phyloP scores from a whole-genome alignment of 2,888 invertebrate species.

The Chrysodeixis includens region DNA sequence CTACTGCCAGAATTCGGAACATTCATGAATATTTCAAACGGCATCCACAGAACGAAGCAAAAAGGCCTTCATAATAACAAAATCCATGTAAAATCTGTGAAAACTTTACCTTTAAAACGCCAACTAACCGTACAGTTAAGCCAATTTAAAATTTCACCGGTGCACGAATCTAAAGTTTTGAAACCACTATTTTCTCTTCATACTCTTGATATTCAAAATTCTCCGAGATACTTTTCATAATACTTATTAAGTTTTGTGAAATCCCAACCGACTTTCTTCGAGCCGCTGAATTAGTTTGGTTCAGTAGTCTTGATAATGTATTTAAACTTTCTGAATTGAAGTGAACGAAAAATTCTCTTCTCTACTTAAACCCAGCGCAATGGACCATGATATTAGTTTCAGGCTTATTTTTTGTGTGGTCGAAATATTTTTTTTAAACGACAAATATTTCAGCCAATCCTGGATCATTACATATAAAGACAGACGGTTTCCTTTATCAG shows the following conservation, averaged over 20 bases:
- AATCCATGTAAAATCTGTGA: constrained; percentile 20
- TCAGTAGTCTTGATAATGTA: constrained; percentile 6
- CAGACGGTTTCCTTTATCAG: too few species aligned
- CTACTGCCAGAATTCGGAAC: neutral
- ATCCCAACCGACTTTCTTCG: constrained; percentile 16
- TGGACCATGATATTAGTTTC: neutral
- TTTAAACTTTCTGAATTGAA: neutral
- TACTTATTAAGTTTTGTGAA: constrained; percentile 28
- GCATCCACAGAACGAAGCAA: neutral
- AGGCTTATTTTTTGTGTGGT: neutral
- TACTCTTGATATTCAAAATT: constrained; percentile 11
- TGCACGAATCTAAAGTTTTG: constrained; percentile 25
- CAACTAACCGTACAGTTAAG: constrained; percentile 19
- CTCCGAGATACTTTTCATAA: constrained; percentile 30
- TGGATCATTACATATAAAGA: too few species aligned
- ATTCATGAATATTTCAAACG: constrained; percentile 7
- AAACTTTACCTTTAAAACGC: constrained; percentile 28
- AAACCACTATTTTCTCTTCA: constrained; percentile 37
- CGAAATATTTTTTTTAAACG: neutral
- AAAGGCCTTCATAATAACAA: constrained; percentile 12
- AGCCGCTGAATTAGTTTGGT: constrained; percentile 2
- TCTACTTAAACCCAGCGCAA: neutral
- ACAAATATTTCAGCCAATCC: too few species aligned
- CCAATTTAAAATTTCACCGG: constrained; percentile 49
- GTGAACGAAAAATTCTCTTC: constrained; percentile 5